Evolutionary conservation across 1,140 invertebrate species (phyloP), one percentile per base, ranked within the genome.

Genomic region (Lysiphlebus fabarum): DNA sequence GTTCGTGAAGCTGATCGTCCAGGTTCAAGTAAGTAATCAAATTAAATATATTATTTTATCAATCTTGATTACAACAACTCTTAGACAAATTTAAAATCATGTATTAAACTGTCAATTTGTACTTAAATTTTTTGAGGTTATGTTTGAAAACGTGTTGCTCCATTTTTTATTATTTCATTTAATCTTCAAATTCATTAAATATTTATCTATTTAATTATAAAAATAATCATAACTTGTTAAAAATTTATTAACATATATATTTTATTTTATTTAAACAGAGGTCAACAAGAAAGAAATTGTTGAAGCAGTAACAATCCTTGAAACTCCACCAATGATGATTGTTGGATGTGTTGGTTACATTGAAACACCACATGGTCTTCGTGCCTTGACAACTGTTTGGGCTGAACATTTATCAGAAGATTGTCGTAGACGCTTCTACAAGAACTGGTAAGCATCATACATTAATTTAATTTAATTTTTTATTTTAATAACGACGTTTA

Each of bases 251-350:
- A 56, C 59, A 50, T 48, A 6, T 70, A 50, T 62, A 58, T 61
- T 58, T 49, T 66, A 64, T 66, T 69, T 77, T 1, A 17, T 38
- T 7, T 36, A 11, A 82, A 49, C 76, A 96, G 96, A 99, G 86
- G 90, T 98, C 33, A 98, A 99, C 84, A 99, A 99, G 83, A 99
- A 99, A 79, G 98, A 99, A 83, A 95, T 99, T 65, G 96, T 99
- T 7, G 98, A 99, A 78, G 94, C 95, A 53, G 97, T 99, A 1
- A 99, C 98, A 41, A 92, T 99, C 73, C 82, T 99, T 62, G 98
- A 99, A 83, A 92, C 97, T 14, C 98, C 98, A 62, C 97, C 98
- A 42, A 96, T 99, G 93, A 87, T 99, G 51, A 86, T 96, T 65
- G 95, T 99, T 68, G 98, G 98, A 72, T 88, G 96, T 68, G 93